Base-by-base conservation (phyloP, 2,888 invertebrate species). In the Trichogramma evanescens region DNA sequence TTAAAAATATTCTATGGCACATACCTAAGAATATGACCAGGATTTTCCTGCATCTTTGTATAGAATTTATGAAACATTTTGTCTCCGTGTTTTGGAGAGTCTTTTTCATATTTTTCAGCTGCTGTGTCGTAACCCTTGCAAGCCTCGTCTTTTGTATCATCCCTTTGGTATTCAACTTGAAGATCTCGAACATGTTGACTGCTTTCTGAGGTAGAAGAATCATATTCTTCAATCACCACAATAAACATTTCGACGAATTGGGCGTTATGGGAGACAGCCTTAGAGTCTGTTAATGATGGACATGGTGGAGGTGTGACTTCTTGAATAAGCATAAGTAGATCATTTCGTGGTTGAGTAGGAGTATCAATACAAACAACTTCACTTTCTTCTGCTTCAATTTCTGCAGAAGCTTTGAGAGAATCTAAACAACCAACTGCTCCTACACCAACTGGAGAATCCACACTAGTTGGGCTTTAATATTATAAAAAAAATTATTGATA, bases 21-120 rank as follows among this genome's bases (percentile, higher is more conserved):
- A 26, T 78, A 92, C 93, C 93, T 86, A 55, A 94, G 78, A 69
- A 93, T 83, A 77, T 94, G 94, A 10, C 89, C 88, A 1, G 92
- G 91, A 81, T 89, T 89, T 54, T 81, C 79, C 65, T 88, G 85
- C 58, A 93, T 81, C 61, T 85, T 85, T 50, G 86, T 85, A 38
- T 89, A 75, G 72, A 93, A 93, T 61, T 88, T 84, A 75, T 93
- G 89, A 73, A 92, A 93, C 77, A 89, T 82, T 65, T 85, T 81
- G 76, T 94, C 93, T 0, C 93, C 93, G 73, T 94, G 93, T 41
- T 86, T 82, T 0, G 93, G 91, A 57, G 85, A 74, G 1, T 84
- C 82, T 69, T 89, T 91, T 71, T 94, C 94, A 72, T 94, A 94
- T 39, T 84, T 81, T 71, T 93, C 93, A 8, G 80, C 78, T 3